Conservation (phyloP, 2,113 vertebrate species). For the Pelodiscus sinensis region DNA sequence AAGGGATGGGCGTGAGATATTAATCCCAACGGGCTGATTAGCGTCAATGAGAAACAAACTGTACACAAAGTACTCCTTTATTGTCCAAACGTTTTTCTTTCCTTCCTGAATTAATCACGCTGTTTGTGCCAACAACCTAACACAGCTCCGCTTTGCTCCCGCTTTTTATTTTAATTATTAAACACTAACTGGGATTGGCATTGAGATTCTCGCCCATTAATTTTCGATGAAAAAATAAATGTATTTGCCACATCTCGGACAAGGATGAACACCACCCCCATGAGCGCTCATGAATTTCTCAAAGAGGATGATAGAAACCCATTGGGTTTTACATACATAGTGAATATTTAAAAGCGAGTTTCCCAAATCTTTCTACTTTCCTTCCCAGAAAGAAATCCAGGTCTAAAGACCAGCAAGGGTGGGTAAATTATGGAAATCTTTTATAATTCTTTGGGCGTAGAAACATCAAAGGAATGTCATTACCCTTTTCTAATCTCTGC, state of each 20-base stretch:
- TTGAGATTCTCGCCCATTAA: slow-evolving; percentile 17
- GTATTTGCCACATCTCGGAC: slow-evolving; percentile 25
- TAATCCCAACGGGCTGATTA: slow-evolving; percentile 70
- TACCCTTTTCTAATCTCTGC: slow-evolving; percentile 72
- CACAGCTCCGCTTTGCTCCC: not conserved
- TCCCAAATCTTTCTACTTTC: slow-evolving; percentile 72
- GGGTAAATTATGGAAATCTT: slow-evolving; percentile 77
- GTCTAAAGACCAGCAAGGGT: slow-evolving; percentile 72
- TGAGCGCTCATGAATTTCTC: slow-evolving; percentile 45
- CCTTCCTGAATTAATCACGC: slow-evolving; percentile 3
- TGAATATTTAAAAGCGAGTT: slow-evolving; percentile 69
- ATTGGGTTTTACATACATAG: slow-evolving; percentile 63
- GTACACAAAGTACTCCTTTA: slow-evolving; percentile 61
- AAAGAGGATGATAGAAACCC: slow-evolving; percentile 55
- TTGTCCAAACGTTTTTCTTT: not conserved
- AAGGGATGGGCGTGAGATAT: slow-evolving; percentile 33
- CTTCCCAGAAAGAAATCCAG: slow-evolving; percentile 73
- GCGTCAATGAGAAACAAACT: slow-evolving; percentile 73
- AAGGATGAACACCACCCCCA: slow-evolving; percentile 26
- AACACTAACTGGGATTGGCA: slow-evolving; percentile 11
- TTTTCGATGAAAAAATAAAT: not conserved
- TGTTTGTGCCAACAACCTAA: slow-evolving; percentile 6
- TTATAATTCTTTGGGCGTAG: slow-evolving; percentile 74
- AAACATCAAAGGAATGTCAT: slow-evolving; percentile 78
- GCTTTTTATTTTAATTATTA: slow-evolving; percentile 50